Percentiles rank a stretch among this genome's conserved stretches.
Conservation (phyloP, 2,888 invertebrate species). For the Cephus rjabovi region DNA sequence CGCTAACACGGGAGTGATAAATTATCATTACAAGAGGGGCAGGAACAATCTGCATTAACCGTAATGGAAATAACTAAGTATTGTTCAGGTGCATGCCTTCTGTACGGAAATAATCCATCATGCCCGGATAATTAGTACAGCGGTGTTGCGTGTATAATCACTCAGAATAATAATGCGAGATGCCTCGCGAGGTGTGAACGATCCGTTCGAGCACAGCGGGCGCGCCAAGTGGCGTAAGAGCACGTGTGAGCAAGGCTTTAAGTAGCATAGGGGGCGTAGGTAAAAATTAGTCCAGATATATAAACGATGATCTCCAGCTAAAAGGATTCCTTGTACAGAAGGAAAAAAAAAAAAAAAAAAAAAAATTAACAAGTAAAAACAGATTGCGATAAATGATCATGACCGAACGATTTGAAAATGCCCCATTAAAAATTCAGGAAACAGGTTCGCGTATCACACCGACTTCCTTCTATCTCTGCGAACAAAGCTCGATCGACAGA, state of each 20-base stretch:
- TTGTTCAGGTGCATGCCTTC: constrained; percentile 53
- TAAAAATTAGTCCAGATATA: background rate
- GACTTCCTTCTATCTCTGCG: background rate
- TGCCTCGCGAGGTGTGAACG: constrained; percentile 43
- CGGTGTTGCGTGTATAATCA: constrained; percentile 54
- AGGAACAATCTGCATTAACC: constrained; percentile 33
- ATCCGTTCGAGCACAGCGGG: constrained; percentile 24
- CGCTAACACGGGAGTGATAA: constrained; percentile 46
- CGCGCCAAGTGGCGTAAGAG: constrained; percentile 1
- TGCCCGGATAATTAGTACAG: constrained; percentile 57
- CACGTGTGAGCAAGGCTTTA: background rate
- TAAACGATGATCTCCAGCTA: background rate
- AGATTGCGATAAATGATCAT: background rate
- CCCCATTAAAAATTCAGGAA: background rate
- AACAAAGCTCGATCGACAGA: background rate
- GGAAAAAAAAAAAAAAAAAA: too few relatives aligned
- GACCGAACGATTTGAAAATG: background rate
- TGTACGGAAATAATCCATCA: constrained; percentile 60
- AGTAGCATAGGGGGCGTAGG: background rate
- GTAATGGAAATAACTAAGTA: constrained; percentile 58
- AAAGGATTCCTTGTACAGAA: background rate
- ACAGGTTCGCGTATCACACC: background rate
- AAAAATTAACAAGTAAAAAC: background rate
- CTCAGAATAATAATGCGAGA: constrained; percentile 49
- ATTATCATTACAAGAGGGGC: constrained; percentile 37